Percentiles rank a stretch among this genome's conserved stretches.
These are phyloP conservation scores for Halcyon smyrnensis DNA, from an alignment of 2,797 vertebrate genomes.

Conservation along the genomic window DNA sequence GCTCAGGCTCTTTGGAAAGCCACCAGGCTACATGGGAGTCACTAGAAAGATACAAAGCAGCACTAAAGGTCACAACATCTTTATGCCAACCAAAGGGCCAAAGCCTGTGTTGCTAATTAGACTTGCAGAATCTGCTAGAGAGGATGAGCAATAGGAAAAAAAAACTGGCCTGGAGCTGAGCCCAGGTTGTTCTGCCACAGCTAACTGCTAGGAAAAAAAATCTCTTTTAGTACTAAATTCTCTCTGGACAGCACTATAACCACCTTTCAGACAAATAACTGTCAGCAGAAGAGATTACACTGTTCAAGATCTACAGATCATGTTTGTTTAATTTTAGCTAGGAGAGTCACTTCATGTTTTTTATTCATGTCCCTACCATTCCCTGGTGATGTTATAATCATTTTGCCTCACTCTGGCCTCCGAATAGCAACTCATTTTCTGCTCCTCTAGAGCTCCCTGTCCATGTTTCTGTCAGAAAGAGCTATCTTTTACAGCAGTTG, in stretches of 20 bases:
- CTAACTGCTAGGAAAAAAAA: neutral
- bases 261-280: neutral
- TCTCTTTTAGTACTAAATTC: neutral
- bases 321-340: neutral
- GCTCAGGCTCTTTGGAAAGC: conserved; percentile 21
- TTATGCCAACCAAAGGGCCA: neutral
- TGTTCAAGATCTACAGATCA: neutral
- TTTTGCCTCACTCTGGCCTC: neutral
- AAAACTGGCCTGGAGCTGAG: conserved; percentile 23
- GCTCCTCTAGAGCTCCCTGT: neutral
- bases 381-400: neutral
- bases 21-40: neutral
- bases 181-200: conserved; percentile 13
- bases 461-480: neutral
- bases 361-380: neutral
- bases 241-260: neutral
- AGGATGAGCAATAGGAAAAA: conserved; percentile 6
- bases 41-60: neutral
- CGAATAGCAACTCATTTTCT: neutral
- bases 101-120: conserved; percentile 43
- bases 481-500: neutral
- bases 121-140: conserved; percentile 15
- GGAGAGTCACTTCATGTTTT: neutral
- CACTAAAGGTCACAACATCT: neutral
- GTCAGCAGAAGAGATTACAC: neutral